Conservation (phyloP, 2,797 vertebrate genomes). For the Typhlichthys eigenmanni region DNA sequence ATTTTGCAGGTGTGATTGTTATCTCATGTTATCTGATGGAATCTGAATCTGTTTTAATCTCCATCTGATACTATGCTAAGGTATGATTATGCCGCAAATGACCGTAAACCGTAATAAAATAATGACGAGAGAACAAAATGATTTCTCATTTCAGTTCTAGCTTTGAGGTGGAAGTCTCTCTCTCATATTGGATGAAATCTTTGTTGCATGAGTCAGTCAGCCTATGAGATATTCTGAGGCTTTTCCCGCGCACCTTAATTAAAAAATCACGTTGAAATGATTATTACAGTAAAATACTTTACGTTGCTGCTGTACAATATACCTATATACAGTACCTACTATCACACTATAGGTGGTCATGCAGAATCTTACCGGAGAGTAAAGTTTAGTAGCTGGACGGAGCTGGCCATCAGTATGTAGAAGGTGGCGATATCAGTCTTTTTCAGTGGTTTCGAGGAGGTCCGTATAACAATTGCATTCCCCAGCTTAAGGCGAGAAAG, state of each 20-base stretch:
- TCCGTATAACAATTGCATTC: constrained; percentile 82
- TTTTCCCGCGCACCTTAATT: no score
- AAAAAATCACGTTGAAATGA: constrained; percentile 4
- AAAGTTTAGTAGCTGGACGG: constrained; percentile 84
- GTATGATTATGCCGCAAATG: constrained; percentile 10
- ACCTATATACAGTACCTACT: neutral
- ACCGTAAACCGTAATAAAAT: constrained; percentile 38
- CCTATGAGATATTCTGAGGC: constrained; percentile 11
- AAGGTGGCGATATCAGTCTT: constrained; percentile 88
- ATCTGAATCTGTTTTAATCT: constrained; percentile 39
- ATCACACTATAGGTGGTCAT: neutral
- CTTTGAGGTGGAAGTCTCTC: constrained; percentile 29
- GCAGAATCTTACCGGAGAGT: constrained; percentile 84
- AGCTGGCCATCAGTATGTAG: constrained; percentile 82
- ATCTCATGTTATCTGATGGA: constrained; percentile 16
- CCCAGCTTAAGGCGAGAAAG: constrained; percentile 85
- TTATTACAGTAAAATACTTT: neutral
- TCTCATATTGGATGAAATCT: constrained; percentile 38
- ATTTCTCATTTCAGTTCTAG: constrained; percentile 16
- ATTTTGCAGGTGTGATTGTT: constrained; percentile 42
- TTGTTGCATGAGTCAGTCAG: constrained; percentile 6
- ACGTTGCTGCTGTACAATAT: neutral
- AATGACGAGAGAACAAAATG: constrained; percentile 2
- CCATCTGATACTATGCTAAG: constrained; percentile 43
- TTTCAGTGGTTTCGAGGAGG: constrained; percentile 80